Evolutionary conservation across 37 sponge, comb jelly and placozoan genomes (phyloP).

Genomic region (Theonella swinhoei): DNA sequence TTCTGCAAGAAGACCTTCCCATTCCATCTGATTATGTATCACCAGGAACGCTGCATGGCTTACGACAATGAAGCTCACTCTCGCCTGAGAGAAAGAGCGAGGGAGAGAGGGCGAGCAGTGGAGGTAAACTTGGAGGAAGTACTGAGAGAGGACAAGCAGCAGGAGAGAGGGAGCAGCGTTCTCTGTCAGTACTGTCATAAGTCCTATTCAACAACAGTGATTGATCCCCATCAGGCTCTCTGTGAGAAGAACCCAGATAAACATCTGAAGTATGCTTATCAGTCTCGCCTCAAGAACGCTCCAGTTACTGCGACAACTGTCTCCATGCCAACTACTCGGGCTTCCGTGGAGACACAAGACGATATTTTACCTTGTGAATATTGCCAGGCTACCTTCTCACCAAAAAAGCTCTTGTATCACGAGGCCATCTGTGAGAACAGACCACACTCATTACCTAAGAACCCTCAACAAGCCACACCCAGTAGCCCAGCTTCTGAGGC

Average conservation of each 20-base stretch:
- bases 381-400: neutral
- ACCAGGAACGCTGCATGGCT: slow-evolving; percentile 23
- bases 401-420: neutral
- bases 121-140: neutral
- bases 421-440: neutral
- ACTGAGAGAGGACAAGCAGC: neutral
- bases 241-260: slow-evolving; percentile 3
- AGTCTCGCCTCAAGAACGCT: neutral
- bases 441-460: neutral
- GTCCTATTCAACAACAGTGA: neutral
- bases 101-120: neutral
- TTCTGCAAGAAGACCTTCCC: slow-evolving; percentile 21
- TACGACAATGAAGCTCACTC: too few species aligned
- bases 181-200: slow-evolving; percentile 8
- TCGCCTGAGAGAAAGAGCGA: neutral
- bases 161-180: neutral
- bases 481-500: slow-evolving; percentile 4
- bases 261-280: neutral
- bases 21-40: slow-evolving; percentile 26
- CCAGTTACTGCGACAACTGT: too few species aligned
- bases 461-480: neutral
- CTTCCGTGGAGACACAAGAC: neutral
- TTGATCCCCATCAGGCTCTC: slow-evolving; percentile 14
- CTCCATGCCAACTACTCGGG: neutral
- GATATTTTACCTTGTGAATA: neutral